phyloP scores from a whole-genome alignment of 2,888 invertebrate genomes.

The Leptinotarsa rubiginosa region DNA sequence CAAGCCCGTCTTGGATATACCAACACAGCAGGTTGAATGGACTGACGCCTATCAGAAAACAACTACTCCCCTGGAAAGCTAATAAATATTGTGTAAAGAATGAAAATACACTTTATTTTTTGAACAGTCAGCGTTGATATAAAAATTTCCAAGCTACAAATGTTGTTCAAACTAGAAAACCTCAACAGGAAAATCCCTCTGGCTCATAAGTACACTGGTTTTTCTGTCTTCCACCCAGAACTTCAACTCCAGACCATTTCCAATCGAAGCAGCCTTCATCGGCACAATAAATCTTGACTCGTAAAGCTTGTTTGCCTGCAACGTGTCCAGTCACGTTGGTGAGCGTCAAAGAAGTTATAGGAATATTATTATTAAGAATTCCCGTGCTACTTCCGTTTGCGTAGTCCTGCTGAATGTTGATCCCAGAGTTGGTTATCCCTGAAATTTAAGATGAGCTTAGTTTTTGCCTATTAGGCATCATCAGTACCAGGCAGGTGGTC shows the following conservation, averaged over 20 bases:
- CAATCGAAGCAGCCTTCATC: constrained; percentile 45
- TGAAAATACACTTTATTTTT: too few relatives aligned
- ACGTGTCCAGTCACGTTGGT: constrained; percentile 42
- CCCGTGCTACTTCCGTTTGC: constrained; percentile 39
- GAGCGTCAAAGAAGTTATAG: constrained; percentile 45
- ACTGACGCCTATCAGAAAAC: too few relatives aligned
- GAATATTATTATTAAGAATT: constrained; percentile 44
- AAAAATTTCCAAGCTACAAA: too few relatives aligned
- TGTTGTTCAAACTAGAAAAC: neutral
- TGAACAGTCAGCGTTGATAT: too few relatives aligned
- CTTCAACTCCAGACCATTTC: constrained; percentile 43
- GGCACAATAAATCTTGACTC: constrained; percentile 45
- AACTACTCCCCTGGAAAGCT: too few relatives aligned
- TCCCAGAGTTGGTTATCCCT: constrained; percentile 44
- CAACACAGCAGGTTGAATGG: too few relatives aligned
- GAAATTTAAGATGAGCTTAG: constrained; percentile 19
- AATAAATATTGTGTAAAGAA: too few relatives aligned
- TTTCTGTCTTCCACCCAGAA: constrained; percentile 34
- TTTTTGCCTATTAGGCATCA: too few relatives aligned
- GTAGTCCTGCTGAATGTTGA: constrained; percentile 48
- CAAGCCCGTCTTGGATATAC: too few relatives aligned
- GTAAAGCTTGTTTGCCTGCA: constrained; percentile 36
- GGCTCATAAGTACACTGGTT: constrained; percentile 43
- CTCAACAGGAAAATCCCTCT: constrained; percentile 42
- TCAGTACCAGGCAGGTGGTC: too few relatives aligned